Base-by-base conservation (phyloP, 1,140 invertebrate genomes). In the Sarcophaga peregrina region DNA sequence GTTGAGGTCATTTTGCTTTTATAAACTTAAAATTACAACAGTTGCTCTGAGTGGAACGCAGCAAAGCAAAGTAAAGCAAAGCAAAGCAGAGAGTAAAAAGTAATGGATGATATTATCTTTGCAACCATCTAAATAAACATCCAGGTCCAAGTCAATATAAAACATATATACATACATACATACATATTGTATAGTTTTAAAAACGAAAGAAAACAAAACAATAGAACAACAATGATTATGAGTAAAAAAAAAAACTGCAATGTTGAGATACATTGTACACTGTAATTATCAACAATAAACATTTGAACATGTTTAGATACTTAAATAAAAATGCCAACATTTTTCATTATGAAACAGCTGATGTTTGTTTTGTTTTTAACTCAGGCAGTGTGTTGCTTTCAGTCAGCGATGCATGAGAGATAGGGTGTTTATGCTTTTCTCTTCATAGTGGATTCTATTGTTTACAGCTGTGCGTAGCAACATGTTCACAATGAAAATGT, bases 351-450 rank as follows among this genome's bases (percentile, higher is more conserved):
- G 73, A 52, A 78, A 78, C 75, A 78, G 75, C 75, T 78, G 75
- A 78, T 78, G 52, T 78, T 78, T 78, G 75, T 78, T 78, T 78
- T 78, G 75, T 50, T 78, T 78, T 52, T 13, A 7, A 37, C 25
- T 37, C 25, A 37, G 25, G 0, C 15, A 9, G 17, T 48, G 17
- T 11, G 46, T 47, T 9, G n/a, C 62, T 20, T 48, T 15, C 4
- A 15, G 1, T 0, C 13, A 37, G 25, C 25, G 25, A 4, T 37
- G 25, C 25, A 37, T 76, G 48, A 62, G 15, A 52, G 45, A 15
- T n/a, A 9, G 74, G 47, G 68, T 76, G 13, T 50, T 48, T 78
- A 47, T 52, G 48, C 45, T 9, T 52, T 47, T 8, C 47, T 37
- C 75, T 20, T 3, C 20, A 10, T 47, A 76, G 75, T 78, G 75